Conservation (phyloP, 2,888 invertebrate genomes). For the Dasypogon diadema region DNA sequence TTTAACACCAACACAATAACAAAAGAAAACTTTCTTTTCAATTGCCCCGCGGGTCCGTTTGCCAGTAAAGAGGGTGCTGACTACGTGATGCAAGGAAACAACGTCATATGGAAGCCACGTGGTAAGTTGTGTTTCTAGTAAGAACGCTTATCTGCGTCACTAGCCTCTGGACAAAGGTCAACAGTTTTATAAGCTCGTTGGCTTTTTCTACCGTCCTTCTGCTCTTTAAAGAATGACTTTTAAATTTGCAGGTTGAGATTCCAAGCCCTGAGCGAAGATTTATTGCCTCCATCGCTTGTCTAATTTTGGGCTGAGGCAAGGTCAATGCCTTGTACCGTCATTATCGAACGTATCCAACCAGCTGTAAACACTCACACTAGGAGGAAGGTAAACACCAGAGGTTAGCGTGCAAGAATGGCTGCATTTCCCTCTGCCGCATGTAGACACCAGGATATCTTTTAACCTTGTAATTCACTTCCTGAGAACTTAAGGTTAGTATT, state of each 20-base stretch:
- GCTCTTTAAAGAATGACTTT: background rate
- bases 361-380: background rate
- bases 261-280: background rate
- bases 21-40: too few relatives aligned
- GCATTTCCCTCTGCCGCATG: too few relatives aligned
- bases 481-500: too few relatives aligned
- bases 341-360: background rate
- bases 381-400: background rate
- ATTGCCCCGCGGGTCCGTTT: too few relatives aligned
- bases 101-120: slow-evolving; percentile 39
- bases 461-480: too few relatives aligned
- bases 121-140: background rate
- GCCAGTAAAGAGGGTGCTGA: slow-evolving; percentile 12
- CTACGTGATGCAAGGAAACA: slow-evolving; percentile 2
- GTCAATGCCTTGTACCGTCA: background rate
- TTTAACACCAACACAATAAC: background rate
- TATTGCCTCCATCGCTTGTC: background rate
- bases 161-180: background rate
- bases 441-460: too few relatives aligned
- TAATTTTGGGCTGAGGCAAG: background rate
- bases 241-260: background rate
- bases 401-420: too few relatives aligned
- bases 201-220: too few relatives aligned
- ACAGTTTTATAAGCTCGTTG: background rate
- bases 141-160: background rate